Conservation (phyloP, 2,797 vertebrate species). For the Acanthis flammea region DNA sequence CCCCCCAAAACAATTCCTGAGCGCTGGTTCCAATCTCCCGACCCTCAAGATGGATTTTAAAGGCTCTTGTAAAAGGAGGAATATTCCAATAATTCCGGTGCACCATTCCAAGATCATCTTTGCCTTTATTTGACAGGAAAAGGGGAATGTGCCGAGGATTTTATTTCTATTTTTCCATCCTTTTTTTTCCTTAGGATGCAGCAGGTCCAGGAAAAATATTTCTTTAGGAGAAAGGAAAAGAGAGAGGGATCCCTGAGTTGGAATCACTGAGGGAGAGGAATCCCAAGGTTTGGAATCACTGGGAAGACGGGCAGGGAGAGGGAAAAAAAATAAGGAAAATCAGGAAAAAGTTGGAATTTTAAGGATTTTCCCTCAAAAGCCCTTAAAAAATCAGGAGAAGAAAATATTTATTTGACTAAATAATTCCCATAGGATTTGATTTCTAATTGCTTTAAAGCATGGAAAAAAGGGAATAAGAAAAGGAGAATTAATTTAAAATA, state of each 20-base stretch:
- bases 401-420: neutral
- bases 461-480: rapidly evolving
- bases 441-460: neutral
- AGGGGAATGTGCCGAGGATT: neutral
- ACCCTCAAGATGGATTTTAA: constrained; percentile 55
- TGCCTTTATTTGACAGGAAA: neutral
- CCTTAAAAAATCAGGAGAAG: neutral
- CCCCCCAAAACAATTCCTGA: constrained; percentile 39
- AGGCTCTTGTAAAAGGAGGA: neutral
- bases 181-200: neutral
- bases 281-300: neutral
- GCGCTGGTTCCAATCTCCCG: constrained; percentile 52
- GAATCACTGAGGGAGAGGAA: neutral
- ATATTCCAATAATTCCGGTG: neutral
- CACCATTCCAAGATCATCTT: neutral
- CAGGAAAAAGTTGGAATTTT: neutral
- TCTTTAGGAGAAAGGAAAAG: neutral
- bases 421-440: neutral
- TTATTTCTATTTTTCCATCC: neutral
- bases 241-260: neutral
- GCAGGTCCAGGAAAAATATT: neutral
- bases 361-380: neutral
- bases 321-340: neutral
- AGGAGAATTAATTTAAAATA: neutral
- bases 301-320: neutral